These are phyloP conservation scores for Anguilla anguilla DNA, from an alignment of 2,797 vertebrate genomes.

Conservation along the genomic window DNA sequence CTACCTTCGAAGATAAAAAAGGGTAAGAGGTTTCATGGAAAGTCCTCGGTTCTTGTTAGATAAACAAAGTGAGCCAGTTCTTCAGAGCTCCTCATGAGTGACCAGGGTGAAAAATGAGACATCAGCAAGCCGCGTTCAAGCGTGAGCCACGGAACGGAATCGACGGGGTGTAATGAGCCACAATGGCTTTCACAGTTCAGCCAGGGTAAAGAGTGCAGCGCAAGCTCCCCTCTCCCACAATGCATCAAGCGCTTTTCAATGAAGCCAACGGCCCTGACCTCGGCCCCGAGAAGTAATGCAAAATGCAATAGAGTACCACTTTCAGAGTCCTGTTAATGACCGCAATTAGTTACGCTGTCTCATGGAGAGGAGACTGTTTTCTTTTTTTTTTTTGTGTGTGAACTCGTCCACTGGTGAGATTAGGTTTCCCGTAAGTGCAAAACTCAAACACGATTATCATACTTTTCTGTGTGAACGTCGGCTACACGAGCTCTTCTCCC, in stretches of 20 bases:
- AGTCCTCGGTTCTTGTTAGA: background rate
- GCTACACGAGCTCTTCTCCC: background rate
- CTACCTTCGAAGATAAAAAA: background rate
- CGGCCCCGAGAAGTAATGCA: slow-evolving; percentile 13
- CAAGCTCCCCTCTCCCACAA: slow-evolving; percentile 6
- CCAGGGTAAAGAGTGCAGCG: background rate
- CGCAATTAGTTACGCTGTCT: slow-evolving; percentile 32
- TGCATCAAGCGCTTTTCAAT: slow-evolving; percentile 30
- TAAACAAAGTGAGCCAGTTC: slow-evolving; percentile 9
- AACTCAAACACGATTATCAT: background rate
- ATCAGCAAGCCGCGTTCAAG: background rate
- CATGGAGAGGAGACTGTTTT: background rate
- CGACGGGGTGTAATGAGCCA: slow-evolving; percentile 10
- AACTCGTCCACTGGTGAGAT: background rate
- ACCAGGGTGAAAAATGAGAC: slow-evolving; percentile 5
- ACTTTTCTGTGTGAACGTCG: background rate
- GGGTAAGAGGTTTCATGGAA: background rate
- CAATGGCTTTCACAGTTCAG: background rate
- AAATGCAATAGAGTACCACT: background rate
- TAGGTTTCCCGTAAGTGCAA: background rate
- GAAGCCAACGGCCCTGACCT: slow-evolving; percentile 30
- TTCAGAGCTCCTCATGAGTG: background rate
- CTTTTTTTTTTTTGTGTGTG: background rate
- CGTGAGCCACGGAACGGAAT: background rate
- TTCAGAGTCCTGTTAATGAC: slow-evolving; percentile 10